Conservation (phyloP, 2,888 invertebrate species). For the Tillus elongatus region DNA sequence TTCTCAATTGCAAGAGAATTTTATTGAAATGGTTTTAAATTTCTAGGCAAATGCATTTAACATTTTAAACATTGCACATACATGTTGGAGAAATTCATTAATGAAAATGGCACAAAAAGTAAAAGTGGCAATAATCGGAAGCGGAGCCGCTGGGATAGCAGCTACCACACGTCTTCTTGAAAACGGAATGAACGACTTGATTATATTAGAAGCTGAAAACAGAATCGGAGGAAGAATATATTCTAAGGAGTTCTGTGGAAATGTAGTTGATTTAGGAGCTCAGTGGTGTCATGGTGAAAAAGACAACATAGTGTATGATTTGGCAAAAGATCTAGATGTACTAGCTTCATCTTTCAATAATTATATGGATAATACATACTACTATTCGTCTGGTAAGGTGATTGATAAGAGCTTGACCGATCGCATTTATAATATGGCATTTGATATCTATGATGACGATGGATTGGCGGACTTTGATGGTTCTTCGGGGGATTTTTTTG, state of each 20-base stretch:
- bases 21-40: too few species aligned
- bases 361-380: constrained; percentile 30
- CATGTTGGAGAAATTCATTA: too few species aligned
- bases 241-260: constrained; percentile 27
- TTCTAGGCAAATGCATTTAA: too few species aligned
- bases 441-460: constrained; percentile 25
- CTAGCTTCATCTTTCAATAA: constrained; percentile 39
- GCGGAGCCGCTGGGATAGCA: constrained; percentile 50
- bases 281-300: constrained; percentile 41
- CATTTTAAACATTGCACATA: too few species aligned
- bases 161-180: constrained; percentile 44
- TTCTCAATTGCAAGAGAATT: too few species aligned
- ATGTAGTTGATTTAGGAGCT: constrained; percentile 32
- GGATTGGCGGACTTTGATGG: constrained; percentile 23
- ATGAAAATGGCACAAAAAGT: too few species aligned
- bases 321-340: constrained; percentile 32
- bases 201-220: constrained; percentile 40
- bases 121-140: too few species aligned
- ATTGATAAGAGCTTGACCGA: constrained; percentile 30
- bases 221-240: constrained; percentile 37
- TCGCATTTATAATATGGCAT: constrained; percentile 26
- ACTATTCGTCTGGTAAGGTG: constrained; percentile 28
- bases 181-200: constrained; percentile 43
- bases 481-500: too few species aligned
- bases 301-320: constrained; percentile 33